Conservation (phyloP, 2,113 vertebrate genomes). For the Pampusana beccarii region DNA sequence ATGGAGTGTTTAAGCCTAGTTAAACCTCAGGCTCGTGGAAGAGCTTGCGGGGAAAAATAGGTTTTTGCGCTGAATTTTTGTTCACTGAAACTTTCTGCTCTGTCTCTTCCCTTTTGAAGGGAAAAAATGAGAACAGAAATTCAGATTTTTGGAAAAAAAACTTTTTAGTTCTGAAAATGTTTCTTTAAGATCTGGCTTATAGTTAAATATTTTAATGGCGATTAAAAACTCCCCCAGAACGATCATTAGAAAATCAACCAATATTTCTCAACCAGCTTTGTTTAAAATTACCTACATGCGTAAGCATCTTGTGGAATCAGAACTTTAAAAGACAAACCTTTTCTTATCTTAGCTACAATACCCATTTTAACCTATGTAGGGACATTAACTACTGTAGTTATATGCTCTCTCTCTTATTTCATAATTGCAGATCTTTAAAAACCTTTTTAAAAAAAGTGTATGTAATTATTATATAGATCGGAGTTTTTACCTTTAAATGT, state of each 20-base stretch:
- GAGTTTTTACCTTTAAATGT: slow-evolving; percentile 8
- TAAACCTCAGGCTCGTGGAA: not conserved
- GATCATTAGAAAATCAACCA: not conserved
- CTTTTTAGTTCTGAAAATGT: not conserved
- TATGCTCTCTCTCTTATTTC: not conserved
- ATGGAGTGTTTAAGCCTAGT: not conserved
- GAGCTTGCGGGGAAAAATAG: not conserved
- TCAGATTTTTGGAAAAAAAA: not conserved
- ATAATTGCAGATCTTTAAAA: slow-evolving; percentile 24
- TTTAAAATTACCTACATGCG: not conserved
- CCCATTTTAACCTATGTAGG: not conserved
- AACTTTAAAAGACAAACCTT: not conserved
- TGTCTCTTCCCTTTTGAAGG: not conserved
- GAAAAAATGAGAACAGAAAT: not conserved
- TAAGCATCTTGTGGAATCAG: not conserved
- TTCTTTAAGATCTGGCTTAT: not conserved
- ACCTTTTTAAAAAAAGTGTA: not conserved
- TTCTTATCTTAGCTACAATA: not conserved
- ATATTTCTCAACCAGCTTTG: not conserved
- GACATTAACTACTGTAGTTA: not conserved
- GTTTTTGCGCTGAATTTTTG: not conserved
- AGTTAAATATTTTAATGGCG: not conserved
- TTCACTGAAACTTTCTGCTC: not conserved
- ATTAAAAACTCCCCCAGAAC: not conserved
- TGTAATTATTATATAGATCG: not conserved